Base-by-base conservation (phyloP, 2,797 vertebrate genomes). In the Brachymystax lenok region DNA sequence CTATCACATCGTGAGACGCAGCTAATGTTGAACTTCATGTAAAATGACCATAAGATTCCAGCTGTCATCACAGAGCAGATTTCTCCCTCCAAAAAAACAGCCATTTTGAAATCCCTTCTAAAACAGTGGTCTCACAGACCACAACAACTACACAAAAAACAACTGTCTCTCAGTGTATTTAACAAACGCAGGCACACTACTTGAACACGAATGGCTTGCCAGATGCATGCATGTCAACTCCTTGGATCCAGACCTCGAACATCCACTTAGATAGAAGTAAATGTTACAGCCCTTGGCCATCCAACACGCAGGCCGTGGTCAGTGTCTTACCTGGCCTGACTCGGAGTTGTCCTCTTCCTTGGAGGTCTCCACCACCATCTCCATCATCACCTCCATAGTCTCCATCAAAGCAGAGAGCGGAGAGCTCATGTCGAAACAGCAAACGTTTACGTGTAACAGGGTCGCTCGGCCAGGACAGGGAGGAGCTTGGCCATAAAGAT, bases 241-340 rank as follows among this genome's bases (percentile, higher is more conserved):
- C 59, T 61, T 8, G 3, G 7, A 2, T 59, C 54, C 54, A 59
- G 19, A 59, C 54, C 54, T 59, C 17, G 1, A 61, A 24, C 7
- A 12, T 61, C 59, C 59, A 61, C 6, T 8, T 21, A 21, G 8
- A 61, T 61, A 61, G 59, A 24, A 61, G 54, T 19, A n/a, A 8
- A n/a, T 5, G 54, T 5, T 59, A 19, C 19, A n/a, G 54, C 52
- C 52, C 69, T 35, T 6, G 10, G 3, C 16, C 24, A 30, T 3
- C 13, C 12, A n/a, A 5, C 19, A 17, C 14, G 0, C 19, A 52
- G 33, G 8, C 50, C 17, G 13, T 56, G 40, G 27, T 2, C 5
- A 27, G 35, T 14, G 21, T n/a, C 85, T 74, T 88, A 93, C 92
- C 92, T 92, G 90, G 69, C 78, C 88, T 0, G 84, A 64, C 82